A percentile compares a stretch with the other conserved stretches of the same genome.
Conservation (phyloP, 2,888 invertebrate species). For the Ophioninae sp. region DNA sequence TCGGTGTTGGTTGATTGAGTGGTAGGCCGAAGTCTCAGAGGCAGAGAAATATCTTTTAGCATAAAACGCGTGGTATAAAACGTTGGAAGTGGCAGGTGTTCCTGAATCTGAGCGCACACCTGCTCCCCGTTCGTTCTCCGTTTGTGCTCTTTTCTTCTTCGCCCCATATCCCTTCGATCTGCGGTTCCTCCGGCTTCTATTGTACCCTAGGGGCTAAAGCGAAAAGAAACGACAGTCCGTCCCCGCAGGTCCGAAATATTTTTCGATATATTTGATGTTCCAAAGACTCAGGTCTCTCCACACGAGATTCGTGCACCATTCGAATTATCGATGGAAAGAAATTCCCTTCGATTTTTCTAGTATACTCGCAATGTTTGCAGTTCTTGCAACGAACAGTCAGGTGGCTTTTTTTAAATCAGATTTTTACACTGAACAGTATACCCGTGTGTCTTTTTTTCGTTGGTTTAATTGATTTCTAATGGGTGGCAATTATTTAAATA, state of each 20-base stretch:
- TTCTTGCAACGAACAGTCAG: background rate
- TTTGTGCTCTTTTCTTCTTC: conserved; percentile 59
- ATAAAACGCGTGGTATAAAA: conserved; percentile 7
- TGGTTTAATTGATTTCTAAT: background rate
- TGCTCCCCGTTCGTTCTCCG: conserved; percentile 47
- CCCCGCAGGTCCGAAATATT: conserved; percentile 23
- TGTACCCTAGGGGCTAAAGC: conserved; percentile 1
- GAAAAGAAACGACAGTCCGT: conserved; percentile 7
- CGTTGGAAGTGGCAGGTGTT: conserved; percentile 59
- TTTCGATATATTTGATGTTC: conserved; percentile 9
- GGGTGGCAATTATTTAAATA: background rate
- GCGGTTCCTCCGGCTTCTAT: conserved; percentile 26
- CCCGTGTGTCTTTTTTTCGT: conserved; percentile 5
- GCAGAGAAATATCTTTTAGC: conserved; percentile 30
- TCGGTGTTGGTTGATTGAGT: conserved; percentile 17
- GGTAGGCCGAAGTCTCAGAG: conserved; percentile 21
- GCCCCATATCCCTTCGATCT: conserved; percentile 35
- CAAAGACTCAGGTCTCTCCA: conserved; percentile 3
- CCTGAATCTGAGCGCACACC: conserved; percentile 61
- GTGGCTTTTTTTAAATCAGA: background rate
- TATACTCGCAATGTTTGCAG: background rate
- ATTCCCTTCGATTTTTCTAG: background rate
- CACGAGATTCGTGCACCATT: background rate
- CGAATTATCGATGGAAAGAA: conserved; percentile 2
- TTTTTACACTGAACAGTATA: conserved; percentile 16